Evolutionary conservation across 92 coral and sea anemone genomes (phyloP).

Genomic region (Anthopleura xanthogrammica): DNA sequence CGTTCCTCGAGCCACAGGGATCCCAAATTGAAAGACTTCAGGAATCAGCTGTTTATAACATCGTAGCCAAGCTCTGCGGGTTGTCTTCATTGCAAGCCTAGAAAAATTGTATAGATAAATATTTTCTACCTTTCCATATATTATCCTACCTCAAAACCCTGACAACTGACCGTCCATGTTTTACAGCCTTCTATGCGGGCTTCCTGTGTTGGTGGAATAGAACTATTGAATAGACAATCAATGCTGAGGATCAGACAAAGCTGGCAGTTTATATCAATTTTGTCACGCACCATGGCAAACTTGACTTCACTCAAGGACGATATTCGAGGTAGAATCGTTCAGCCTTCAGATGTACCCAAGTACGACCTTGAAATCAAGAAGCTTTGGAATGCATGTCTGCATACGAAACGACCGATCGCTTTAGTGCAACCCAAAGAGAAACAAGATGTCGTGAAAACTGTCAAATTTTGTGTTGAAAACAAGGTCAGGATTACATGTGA

Average conservation of each 20-base stretch:
- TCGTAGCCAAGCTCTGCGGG: no score
- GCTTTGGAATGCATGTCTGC: constrained; percentile 60
- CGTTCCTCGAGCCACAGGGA: background rate
- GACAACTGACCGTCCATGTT: no score
- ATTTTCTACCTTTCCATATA: no score
- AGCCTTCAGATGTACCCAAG: constrained; percentile 16
- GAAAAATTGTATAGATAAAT: no score
- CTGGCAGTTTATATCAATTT: no score
- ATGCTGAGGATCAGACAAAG: no score
- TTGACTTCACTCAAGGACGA: constrained; percentile 35
- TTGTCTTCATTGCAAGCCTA: no score
- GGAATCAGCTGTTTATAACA: no score
- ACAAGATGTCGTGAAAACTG: constrained; percentile 55
- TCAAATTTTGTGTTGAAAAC: constrained; percentile 62
- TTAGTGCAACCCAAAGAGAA: constrained; percentile 52
- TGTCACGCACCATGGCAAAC: constrained; percentile 38
- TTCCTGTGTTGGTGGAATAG: no score
- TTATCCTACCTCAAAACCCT: no score
- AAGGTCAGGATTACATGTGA: constrained; percentile 40
- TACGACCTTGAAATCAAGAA: constrained; percentile 46
- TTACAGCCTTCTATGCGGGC: no score
- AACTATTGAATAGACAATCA: no score
- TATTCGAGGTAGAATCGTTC: constrained; percentile 42
- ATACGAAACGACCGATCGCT: constrained; percentile 49
- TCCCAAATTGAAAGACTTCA: background rate